phyloP scores from a whole-genome alignment of 2,113 vertebrate genomes.

The Pelvicachromis taeniatus region DNA sequence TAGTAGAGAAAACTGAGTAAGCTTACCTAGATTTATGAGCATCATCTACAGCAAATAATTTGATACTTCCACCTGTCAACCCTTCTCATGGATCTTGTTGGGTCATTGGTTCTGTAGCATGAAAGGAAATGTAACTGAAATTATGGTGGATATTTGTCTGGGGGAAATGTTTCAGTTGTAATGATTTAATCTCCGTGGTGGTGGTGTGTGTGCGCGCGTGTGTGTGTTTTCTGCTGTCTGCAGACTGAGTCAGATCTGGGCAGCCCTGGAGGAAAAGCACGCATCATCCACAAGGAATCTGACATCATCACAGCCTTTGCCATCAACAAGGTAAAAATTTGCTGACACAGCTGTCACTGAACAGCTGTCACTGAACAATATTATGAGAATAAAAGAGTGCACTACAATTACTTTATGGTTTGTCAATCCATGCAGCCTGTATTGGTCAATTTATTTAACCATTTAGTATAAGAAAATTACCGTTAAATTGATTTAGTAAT shows the following conservation, averaged over 20 bases:
- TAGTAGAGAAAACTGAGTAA: background rate
- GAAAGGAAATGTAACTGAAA: constrained; percentile 6
- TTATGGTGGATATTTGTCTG: constrained; percentile 5
- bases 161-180: background rate
- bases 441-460: background rate
- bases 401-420: background rate
- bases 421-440: background rate
- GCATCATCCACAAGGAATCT: constrained; percentile 97
- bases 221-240: background rate
- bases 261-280: constrained; percentile 87
- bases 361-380: background rate
- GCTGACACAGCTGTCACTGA: background rate
- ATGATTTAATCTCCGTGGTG: background rate
- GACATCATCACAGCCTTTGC: constrained; percentile 98
- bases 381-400: background rate
- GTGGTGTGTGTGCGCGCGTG: background rate
- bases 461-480: background rate
- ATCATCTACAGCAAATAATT: background rate
- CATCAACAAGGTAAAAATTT: constrained; percentile 88
- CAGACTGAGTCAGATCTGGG: constrained; percentile 89
- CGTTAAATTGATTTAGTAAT: background rate
- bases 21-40: background rate
- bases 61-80: background rate
- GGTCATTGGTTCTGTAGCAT: constrained; percentile 3
- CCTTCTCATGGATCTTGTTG: background rate